A percentile compares a stretch with the other conserved stretches of the same genome.
phyloP scores from a whole-genome alignment of 2,888 invertebrate species.

The Drosophila nigricruria region DNA sequence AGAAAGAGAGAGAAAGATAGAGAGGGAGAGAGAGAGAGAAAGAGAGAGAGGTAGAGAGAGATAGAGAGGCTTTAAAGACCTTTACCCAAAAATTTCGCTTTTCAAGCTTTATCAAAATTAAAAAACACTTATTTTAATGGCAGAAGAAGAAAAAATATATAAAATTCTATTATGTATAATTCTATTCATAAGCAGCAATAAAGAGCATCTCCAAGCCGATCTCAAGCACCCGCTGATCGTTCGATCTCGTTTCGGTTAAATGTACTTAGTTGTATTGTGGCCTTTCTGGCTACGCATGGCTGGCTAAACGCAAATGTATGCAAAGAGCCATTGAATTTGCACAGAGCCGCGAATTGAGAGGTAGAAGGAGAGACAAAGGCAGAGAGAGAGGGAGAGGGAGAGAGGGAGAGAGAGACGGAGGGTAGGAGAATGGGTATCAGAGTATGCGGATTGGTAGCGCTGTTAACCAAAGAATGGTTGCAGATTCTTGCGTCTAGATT shows the following conservation, averaged over 20 bases:
- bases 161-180: too few relatives aligned
- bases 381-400: neutral
- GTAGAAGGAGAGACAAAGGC: neutral
- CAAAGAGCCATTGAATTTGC: constrained; percentile 82
- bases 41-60: too few relatives aligned
- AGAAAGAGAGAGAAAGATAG: too few relatives aligned
- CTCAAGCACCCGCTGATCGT: neutral
- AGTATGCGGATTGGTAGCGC: constrained; percentile 54
- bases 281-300: constrained; percentile 76
- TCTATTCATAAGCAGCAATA: too few relatives aligned
- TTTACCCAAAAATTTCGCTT: too few relatives aligned
- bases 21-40: too few relatives aligned
- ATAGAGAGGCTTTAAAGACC: too few relatives aligned
- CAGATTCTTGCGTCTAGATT: constrained; percentile 80
- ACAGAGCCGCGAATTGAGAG: constrained; percentile 34
- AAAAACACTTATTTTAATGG: too few relatives aligned
- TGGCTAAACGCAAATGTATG: constrained; percentile 80
- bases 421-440: constrained; percentile 1
- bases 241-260: constrained; percentile 65
- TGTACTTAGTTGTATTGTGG: constrained; percentile 58
- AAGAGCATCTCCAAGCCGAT: constrained; percentile 25
- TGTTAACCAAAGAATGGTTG: constrained; percentile 69
- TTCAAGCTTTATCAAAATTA: too few relatives aligned
- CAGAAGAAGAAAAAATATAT: neutral
- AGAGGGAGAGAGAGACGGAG: neutral